Conservation (phyloP, 2,888 invertebrate species). For the Lumbricus terrestris region DNA sequence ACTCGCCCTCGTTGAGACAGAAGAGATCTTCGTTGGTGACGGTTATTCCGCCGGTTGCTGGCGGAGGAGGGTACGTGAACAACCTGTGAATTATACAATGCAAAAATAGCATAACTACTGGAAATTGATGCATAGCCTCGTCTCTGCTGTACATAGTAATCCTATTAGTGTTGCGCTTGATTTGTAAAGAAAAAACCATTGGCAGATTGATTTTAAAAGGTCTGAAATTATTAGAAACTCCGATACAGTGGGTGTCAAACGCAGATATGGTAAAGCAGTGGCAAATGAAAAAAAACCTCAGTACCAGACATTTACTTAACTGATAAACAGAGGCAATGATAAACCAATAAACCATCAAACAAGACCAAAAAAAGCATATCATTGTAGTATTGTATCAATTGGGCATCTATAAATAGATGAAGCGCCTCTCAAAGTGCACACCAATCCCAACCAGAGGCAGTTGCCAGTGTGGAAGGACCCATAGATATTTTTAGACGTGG, state of each 20-base stretch:
- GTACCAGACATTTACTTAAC: too few species aligned
- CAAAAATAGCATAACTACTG: not conserved
- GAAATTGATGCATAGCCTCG: not conserved
- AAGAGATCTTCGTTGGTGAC: constrained; percentile 91
- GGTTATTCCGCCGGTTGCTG: constrained; percentile 81
- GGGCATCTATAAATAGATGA: too few species aligned
- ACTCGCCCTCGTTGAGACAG: constrained; percentile 87
- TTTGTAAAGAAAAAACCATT: not conserved
- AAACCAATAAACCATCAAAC: not conserved
- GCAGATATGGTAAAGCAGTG: not conserved
- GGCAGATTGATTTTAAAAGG: not conserved
- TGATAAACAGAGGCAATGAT: too few species aligned
- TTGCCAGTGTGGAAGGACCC: too few species aligned
- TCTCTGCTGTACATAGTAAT: not conserved
- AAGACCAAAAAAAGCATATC: too few species aligned
- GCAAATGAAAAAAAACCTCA: not conserved
- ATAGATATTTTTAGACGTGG: too few species aligned
- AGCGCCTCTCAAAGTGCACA: too few species aligned
- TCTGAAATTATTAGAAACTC: not conserved
- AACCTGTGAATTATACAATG: too few species aligned
- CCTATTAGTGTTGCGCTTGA: not conserved
- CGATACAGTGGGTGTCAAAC: not conserved
- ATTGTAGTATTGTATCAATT: too few species aligned
- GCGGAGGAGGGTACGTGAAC: constrained; percentile 71
- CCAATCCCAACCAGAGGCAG: too few species aligned